Evolutionary conservation across 2,888 invertebrate species (phyloP).

Genomic region (Oxyteleia sp.): DNA sequence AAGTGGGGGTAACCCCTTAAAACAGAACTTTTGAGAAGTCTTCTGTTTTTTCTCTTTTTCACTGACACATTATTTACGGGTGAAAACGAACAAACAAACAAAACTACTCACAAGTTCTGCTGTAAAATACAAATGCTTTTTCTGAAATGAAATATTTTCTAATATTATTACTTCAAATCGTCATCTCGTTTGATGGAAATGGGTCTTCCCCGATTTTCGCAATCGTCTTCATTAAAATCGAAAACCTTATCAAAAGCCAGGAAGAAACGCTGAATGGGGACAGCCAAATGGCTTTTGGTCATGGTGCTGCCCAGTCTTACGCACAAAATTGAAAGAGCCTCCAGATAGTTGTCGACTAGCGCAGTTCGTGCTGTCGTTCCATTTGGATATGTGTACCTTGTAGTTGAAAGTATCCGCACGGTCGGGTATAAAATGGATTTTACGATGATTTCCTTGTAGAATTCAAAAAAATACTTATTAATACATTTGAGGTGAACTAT

Average conservation of each 20-base stretch:
- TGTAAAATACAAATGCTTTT: too few species aligned
- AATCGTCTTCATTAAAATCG: slow-evolving; percentile 80
- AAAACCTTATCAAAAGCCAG: slow-evolving; percentile 93
- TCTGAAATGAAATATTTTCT: too few species aligned
- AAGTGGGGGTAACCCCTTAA: too few species aligned
- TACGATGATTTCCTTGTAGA: slow-evolving; percentile 94
- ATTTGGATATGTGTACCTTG: slow-evolving; percentile 93
- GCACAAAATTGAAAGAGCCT: slow-evolving; percentile 94
- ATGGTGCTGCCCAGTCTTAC: slow-evolving; percentile 93
- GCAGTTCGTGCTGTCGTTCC: slow-evolving; percentile 92
- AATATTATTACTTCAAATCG: slow-evolving; percentile 55
- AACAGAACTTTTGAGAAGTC: too few species aligned
- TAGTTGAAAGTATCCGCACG: slow-evolving; percentile 93
- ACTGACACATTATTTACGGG: too few species aligned
- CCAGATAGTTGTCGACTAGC: slow-evolving; percentile 94
- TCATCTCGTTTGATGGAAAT: slow-evolving; percentile 69
- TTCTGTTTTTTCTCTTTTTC: too few species aligned
- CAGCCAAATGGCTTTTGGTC: slow-evolving; percentile 92
- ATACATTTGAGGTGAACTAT: too few species aligned
- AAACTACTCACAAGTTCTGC: too few species aligned
- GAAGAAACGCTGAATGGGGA: slow-evolving; percentile 92
- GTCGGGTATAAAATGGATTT: slow-evolving; percentile 95
- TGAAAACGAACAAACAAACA: too few species aligned
- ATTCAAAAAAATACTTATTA: neutral
- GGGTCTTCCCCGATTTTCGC: slow-evolving; percentile 51